Evolutionary conservation across 2,113 vertebrate genomes (phyloP).

Genomic region (Antechinus stuartii): DNA sequence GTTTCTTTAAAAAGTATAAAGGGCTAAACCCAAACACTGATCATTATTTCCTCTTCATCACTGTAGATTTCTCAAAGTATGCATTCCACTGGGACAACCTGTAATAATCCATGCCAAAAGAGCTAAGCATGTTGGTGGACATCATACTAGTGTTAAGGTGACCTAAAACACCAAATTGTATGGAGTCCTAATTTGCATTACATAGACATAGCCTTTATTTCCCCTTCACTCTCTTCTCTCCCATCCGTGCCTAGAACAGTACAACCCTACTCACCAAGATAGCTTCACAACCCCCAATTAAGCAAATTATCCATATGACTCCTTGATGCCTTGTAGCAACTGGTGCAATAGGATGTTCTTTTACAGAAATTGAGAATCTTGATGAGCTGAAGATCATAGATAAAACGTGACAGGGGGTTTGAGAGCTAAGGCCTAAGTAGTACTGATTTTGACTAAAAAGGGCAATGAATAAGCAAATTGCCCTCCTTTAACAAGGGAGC

Average conservation of each 20-base stretch:
- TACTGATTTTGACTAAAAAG: neutral
- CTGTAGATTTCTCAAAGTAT: neutral
- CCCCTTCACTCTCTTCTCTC: neutral
- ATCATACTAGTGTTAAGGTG: neutral
- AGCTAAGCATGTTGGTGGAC: too few species aligned
- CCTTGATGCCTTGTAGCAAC: neutral
- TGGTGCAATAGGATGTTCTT: neutral
- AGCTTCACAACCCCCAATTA: neutral
- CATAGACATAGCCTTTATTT: neutral
- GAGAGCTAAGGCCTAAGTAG: neutral
- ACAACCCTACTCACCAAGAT: neutral
- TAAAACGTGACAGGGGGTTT: neutral
- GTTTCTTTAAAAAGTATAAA: neutral
- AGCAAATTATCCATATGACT: neutral
- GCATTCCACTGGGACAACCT: neutral
- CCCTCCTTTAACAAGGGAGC: neutral
- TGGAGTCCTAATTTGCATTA: neutral
- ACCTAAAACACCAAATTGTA: neutral
- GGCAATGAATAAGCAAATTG: neutral
- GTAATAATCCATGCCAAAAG: neutral
- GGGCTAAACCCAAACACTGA: neutral
- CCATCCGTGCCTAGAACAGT: neutral
- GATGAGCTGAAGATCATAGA: neutral
- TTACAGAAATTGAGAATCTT: neutral
- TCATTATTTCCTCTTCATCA: neutral